A percentile compares a stretch with the other conserved stretches of the same genome.
Conservation (phyloP, 2,113 vertebrate species). For the Pseudois nayaur region DNA sequence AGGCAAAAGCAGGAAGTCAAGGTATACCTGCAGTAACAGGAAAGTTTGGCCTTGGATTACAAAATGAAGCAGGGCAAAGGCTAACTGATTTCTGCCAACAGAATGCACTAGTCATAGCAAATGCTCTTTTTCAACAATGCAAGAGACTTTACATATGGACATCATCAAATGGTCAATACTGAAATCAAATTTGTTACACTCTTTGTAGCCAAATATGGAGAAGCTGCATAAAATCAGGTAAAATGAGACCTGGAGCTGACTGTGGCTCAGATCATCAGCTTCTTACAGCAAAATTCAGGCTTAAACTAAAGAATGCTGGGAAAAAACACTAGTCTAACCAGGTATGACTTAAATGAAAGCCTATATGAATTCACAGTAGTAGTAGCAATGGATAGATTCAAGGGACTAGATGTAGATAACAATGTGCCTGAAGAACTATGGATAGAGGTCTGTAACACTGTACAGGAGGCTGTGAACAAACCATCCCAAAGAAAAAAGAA, state of each 20-base stretch:
- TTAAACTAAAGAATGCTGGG: background rate
- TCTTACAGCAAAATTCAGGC: background rate
- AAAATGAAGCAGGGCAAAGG: background rate
- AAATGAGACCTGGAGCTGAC: background rate
- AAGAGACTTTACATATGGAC: background rate
- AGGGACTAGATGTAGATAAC: background rate
- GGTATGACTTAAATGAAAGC: background rate
- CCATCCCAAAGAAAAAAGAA: background rate
- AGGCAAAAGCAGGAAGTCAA: background rate
- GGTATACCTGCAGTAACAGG: background rate
- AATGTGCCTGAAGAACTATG: background rate
- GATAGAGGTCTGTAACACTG: background rate
- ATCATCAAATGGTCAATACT: background rate
- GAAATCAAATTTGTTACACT: background rate
- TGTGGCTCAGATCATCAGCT: background rate
- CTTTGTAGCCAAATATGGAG: background rate
- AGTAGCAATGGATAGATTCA: background rate
- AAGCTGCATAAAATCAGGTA: background rate
- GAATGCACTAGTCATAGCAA: background rate
- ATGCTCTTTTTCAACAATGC: background rate
- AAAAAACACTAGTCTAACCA: background rate
- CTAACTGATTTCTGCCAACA: background rate
- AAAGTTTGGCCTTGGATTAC: background rate
- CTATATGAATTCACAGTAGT: background rate
- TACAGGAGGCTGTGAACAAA: background rate